Evolutionary conservation across 2,888 invertebrate genomes (phyloP).

Genomic region (Drosophila demipolita): DNA sequence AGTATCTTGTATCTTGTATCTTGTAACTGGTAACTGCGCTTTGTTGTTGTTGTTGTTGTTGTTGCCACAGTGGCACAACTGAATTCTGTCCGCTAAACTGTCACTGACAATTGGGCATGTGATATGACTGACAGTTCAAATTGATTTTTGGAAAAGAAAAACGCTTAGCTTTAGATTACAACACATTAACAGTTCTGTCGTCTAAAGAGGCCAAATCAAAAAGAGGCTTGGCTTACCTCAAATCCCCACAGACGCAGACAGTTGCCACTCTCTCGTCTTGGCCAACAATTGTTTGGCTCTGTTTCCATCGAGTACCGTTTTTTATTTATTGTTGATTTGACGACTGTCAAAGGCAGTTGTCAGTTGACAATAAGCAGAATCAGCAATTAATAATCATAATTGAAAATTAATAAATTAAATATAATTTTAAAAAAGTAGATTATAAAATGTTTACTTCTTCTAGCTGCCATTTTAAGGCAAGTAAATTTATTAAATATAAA

Average conservation of each 20-base stretch:
- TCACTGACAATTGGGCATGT: slow-evolving; percentile 67
- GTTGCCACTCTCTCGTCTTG: slow-evolving; percentile 15
- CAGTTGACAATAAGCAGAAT: no score
- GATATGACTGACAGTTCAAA: slow-evolving; percentile 71
- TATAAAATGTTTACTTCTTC: background rate
- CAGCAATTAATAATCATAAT: background rate
- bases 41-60: background rate
- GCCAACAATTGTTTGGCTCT: slow-evolving; percentile 18
- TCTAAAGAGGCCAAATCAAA: slow-evolving; percentile 30
- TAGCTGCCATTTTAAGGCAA: background rate
- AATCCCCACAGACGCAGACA: slow-evolving; percentile 41
- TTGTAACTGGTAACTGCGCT: slow-evolving; percentile 6
- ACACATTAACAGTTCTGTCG: slow-evolving; percentile 62
- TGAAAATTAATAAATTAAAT: background rate
- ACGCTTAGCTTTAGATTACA: slow-evolving; percentile 71
- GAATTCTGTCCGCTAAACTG: slow-evolving; percentile 67
- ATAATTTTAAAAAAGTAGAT: background rate
- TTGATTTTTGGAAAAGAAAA: slow-evolving; percentile 62
- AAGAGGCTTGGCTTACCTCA: slow-evolving; percentile 26
- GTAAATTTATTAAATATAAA: background rate
- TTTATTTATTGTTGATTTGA: background rate
- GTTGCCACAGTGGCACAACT: background rate
- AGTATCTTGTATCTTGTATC: slow-evolving; percentile 22
- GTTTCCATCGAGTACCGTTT: background rate
- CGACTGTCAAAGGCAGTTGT: slow-evolving; percentile 1